Percentiles rank a stretch among this genome's conserved stretches.
Conservation (phyloP, 2,113 vertebrate species). For the Sciurus niger region DNA sequence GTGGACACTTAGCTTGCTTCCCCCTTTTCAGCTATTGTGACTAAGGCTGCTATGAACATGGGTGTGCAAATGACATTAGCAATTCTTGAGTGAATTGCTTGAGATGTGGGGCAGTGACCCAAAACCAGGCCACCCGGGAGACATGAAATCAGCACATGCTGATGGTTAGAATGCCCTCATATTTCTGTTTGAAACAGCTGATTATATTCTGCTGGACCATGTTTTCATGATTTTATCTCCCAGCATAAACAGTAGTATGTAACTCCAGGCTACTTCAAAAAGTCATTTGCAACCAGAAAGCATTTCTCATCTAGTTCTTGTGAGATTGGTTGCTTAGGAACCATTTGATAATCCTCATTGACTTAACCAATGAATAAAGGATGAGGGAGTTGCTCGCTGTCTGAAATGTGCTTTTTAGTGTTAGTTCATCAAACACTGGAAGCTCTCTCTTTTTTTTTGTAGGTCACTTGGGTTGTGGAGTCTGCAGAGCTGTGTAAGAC, state of each 20-base stretch:
- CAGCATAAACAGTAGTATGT: neutral
- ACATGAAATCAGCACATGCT: neutral
- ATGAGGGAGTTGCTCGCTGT: neutral
- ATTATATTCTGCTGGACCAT: neutral
- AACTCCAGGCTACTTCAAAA: neutral
- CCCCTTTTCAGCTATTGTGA: neutral
- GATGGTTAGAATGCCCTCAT: neutral
- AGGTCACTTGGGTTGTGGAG: neutral
- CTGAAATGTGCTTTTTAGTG: neutral
- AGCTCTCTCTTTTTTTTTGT: neutral
- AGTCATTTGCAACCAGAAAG: slow-evolving; percentile 34
- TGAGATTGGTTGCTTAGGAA: slow-evolving; percentile 50
- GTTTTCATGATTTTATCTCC: slow-evolving; percentile 37
- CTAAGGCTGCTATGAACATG: neutral
- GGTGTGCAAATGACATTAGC: neutral
- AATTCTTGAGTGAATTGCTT: neutral
- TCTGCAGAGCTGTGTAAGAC: neutral
- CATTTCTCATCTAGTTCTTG: neutral
- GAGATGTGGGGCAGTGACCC: neutral
- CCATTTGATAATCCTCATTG: slow-evolving; percentile 16
- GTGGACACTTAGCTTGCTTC: neutral
- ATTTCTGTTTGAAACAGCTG: neutral
- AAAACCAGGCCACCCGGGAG: fast-evolving
- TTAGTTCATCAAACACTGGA: neutral
- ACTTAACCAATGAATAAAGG: neutral